Evolutionary conservation across 1,140 invertebrate species (phyloP), one percentile per base, ranked within the genome.

Genomic region (Rhyacophila brunnea): DNA sequence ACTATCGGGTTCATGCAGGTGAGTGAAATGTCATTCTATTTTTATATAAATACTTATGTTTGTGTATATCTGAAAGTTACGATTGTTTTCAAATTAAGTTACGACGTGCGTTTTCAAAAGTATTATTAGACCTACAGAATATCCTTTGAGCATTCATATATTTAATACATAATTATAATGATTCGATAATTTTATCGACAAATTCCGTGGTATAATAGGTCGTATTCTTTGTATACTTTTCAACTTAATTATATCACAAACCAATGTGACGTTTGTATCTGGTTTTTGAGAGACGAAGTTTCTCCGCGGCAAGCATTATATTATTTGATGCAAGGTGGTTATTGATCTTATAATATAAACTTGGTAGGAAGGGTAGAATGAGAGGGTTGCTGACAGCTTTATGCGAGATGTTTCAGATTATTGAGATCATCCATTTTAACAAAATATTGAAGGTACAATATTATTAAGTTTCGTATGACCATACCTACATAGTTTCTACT

Each of bases 1-100:
- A 60, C 70, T 9, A 78, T 81, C 60, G 80, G 80, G 23, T 71
- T 77, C 58, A 71, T 71, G 60, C 82, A 83, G 72, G 81, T 82
- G 74, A 73, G 70, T 59, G 1, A 20, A 6, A 28, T 50, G 17
- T 48, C 13, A 28, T 5, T 28, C 23, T 28, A 28, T 28, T 28
- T 28, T 28, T n/a, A n/a, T n/a, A n/a, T n/a, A n/a, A 14, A 53
- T 32, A n/a, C 18, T 28, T 14, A 43, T 34, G 19, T 53, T 49
- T 49, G 23, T 18, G 17, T 35, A 34, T 15, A 5, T 49, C 32
- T 10, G 19, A 15, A 17, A 32, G 20, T 47, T 17, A 6, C 17
- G 10, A 35, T 36, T 36, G 20, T 32, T 11, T 20, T 47, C 15
- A 40, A 18, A n/a, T 13, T 17, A 51, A 11, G n/a, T 20, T 14